phyloP scores from a whole-genome alignment of 2,888 invertebrate species.

The Rhyacophila evoluta region DNA sequence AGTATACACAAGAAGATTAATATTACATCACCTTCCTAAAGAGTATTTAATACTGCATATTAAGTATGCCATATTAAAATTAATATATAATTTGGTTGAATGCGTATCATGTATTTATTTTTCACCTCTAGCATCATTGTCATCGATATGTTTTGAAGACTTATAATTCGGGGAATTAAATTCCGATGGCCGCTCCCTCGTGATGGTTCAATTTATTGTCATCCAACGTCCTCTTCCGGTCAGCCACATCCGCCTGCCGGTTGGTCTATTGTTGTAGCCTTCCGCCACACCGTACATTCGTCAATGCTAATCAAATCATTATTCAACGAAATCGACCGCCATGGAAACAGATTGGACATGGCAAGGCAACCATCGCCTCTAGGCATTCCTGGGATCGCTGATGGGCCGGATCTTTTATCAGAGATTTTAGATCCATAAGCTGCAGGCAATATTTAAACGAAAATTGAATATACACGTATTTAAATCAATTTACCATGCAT shows the following conservation, averaged over 20 bases:
- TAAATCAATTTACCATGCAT: too few relatives aligned
- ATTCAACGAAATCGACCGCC: neutral
- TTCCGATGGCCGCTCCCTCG: conserved; percentile 14
- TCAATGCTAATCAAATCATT: neutral
- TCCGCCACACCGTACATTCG: neutral
- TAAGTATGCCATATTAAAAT: too few relatives aligned
- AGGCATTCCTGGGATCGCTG: neutral
- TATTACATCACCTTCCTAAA: too few relatives aligned
- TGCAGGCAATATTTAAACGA: neutral
- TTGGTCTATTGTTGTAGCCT: conserved; percentile 3
- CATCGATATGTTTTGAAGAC: neutral
- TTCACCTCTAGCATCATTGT: neutral
- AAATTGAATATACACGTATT: too few relatives aligned
- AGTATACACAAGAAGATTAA: too few relatives aligned
- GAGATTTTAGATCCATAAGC: neutral
- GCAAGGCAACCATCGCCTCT: neutral
- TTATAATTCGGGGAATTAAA: neutral
- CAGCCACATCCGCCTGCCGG: neutral
- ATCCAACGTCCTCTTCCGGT: conserved; percentile 12
- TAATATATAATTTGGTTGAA: too few relatives aligned
- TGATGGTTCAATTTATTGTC: neutral
- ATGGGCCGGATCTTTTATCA: neutral
- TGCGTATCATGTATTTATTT: neutral
- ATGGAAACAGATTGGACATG: neutral
- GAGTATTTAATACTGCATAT: too few relatives aligned